These are phyloP conservation scores for Heterochromis multidens DNA, from an alignment of 2,113 vertebrate genomes.

Conservation along the genomic window DNA sequence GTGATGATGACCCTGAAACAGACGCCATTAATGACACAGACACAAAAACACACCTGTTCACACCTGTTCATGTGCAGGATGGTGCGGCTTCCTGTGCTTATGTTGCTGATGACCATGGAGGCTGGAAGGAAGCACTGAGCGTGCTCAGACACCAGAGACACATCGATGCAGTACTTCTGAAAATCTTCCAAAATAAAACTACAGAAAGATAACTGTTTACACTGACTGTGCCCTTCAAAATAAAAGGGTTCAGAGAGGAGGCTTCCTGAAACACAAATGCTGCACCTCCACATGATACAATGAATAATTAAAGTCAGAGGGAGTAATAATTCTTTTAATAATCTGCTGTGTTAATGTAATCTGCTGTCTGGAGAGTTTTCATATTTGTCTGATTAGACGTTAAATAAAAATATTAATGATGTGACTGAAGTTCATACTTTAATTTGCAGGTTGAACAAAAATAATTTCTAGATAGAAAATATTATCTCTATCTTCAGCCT, in stretches of 20 bases:
- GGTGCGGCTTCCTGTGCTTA: conserved; percentile 57
- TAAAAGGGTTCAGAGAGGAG: neutral
- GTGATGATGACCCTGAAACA: conserved; percentile 18
- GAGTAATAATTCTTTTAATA: neutral
- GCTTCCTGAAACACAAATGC: neutral
- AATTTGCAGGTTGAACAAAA: too few species aligned
- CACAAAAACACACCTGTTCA: conserved; percentile 40
- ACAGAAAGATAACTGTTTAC: conserved; percentile 42
- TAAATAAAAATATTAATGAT: neutral
- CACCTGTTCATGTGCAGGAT: conserved; percentile 66
- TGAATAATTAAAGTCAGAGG: neutral
- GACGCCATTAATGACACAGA: neutral
- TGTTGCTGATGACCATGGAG: conserved; percentile 61
- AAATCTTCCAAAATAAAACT: conserved; percentile 71
- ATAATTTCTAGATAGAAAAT: too few species aligned
- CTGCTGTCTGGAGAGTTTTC: too few species aligned
- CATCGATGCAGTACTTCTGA: conserved; percentile 53
- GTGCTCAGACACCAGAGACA: conserved; percentile 49
- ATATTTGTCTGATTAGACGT: neutral
- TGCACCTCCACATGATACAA: neutral
- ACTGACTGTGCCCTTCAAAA: neutral
- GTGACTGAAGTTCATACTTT: neutral
- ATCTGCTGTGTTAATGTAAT: neutral
- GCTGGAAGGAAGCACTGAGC: conserved; percentile 50
- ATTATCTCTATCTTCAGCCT: too few species aligned